Evolutionary conservation across 2,797 vertebrate genomes (phyloP), one percentile per base, ranked within the genome.

Genomic region (Typhlichthys eigenmanni): DNA sequence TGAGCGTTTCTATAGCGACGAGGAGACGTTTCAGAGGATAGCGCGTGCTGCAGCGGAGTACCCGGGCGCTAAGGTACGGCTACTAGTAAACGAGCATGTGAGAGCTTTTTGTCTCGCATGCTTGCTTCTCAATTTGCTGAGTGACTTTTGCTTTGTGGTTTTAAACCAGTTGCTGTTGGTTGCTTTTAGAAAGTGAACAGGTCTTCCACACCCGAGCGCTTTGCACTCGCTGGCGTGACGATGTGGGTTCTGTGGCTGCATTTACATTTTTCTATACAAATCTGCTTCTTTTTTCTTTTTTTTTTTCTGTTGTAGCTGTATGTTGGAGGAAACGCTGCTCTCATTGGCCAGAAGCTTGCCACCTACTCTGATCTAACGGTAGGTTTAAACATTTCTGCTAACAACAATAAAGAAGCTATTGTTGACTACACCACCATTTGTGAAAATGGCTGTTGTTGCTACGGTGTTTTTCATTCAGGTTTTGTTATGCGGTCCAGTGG

Each of bases 291-390:
- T 50, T 48, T 60, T 13, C 58, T 88, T 92, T 4, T 29, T 29
- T 29, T 29, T 4, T 29, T 4, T 4, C 24, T 29, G 24, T 29
- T 29, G 24, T 88, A 99, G 98, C 88, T 98, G 43, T 99, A 96
- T 0, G 96, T 98, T 12, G 97, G 98, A 83, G 98, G 98, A 77
- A 99, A 99, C n/a, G 98, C 97, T 60, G 98, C 97, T 82, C 93
- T 99, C 55, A 99, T 99, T 59, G 95, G 95, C 66, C 96, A 99
- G 93, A 99, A 96, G 87, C 88, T 99, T 2, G 96, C 96, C 0
- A 78, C 91, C 56, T 92, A 96, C 67, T 89, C 95, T 56, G 91
- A 97, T 66, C 71, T 96, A 49, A 94, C 93, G 95, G 98, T 99
- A 92, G 13, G 71, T 69, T 38, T 14, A 4, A 4, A 29, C 0